These are phyloP conservation scores for Melieria crassipennis DNA, from an alignment of 2,888 invertebrate genomes.

Conservation along the genomic window DNA sequence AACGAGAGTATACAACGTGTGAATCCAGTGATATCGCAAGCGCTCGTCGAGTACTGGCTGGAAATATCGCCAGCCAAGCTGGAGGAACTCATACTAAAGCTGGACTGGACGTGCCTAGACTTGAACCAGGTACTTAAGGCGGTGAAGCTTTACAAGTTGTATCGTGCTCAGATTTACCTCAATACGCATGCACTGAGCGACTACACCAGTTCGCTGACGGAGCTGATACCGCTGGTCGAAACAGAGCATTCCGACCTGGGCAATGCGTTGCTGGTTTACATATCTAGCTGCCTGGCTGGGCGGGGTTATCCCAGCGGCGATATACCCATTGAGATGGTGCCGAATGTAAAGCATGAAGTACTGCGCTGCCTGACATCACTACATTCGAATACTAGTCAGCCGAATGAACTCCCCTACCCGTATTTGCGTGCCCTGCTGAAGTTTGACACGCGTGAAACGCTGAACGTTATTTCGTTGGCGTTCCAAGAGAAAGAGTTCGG, in stretches of 20 bases:
- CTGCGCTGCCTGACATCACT: slow-evolving; percentile 75
- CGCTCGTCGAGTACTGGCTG: slow-evolving; percentile 76
- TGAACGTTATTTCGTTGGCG: slow-evolving; percentile 85
- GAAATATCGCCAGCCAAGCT: slow-evolving; percentile 71
- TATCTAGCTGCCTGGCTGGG: slow-evolving; percentile 88
- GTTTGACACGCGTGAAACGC: slow-evolving; percentile 85
- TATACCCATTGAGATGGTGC: slow-evolving; percentile 72
- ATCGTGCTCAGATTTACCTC: slow-evolving; percentile 71
- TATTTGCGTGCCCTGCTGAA: slow-evolving; percentile 78
- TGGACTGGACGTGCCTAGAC: slow-evolving; percentile 80
- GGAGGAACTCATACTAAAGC: slow-evolving; percentile 76
- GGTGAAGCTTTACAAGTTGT: slow-evolving; percentile 60
- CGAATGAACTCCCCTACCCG: slow-evolving; percentile 75
- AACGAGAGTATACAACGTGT: slow-evolving; percentile 72
- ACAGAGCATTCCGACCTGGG: slow-evolving; percentile 71
- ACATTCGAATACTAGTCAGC: slow-evolving; percentile 72
- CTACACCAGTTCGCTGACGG: slow-evolving; percentile 78
- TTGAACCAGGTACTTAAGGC: slow-evolving; percentile 73
- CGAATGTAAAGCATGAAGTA: slow-evolving; percentile 79
- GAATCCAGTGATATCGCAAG: slow-evolving; percentile 78
- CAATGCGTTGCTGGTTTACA: slow-evolving; percentile 85
- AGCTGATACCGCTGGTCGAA: slow-evolving; percentile 70
- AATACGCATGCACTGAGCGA: slow-evolving; percentile 81
- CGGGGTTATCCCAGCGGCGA: slow-evolving; percentile 83
- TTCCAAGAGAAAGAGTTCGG: slow-evolving; percentile 84